Conservation (phyloP, 1,140 invertebrate species). For the Cydia splendana region DNA sequence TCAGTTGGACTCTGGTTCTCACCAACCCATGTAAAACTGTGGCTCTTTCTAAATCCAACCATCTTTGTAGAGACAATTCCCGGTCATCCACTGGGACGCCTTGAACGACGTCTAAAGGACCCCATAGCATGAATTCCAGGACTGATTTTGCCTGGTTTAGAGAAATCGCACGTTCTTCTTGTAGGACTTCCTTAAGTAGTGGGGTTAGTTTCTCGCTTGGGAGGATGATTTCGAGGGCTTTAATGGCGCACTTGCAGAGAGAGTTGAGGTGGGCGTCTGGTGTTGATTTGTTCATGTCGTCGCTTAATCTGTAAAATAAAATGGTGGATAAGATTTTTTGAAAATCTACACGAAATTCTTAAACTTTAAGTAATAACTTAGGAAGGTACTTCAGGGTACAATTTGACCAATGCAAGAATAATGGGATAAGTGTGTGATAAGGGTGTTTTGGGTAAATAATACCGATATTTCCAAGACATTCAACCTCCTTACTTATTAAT, state of each 20-base stretch:
- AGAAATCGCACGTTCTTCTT: slow-evolving; percentile 86
- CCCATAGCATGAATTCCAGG: slow-evolving; percentile 92
- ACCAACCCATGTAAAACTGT: slow-evolving; percentile 89
- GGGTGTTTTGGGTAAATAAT: too few species aligned
- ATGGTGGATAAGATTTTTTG: too few species aligned
- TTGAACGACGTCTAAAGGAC: slow-evolving; percentile 87
- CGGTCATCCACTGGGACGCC: slow-evolving; percentile 84
- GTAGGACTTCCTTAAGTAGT: slow-evolving; percentile 84
- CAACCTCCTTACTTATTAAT: too few species aligned
- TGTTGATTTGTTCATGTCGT: slow-evolving; percentile 79
- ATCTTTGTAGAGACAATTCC: slow-evolving; percentile 87
- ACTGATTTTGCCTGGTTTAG: slow-evolving; percentile 87
- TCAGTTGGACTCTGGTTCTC: slow-evolving; percentile 85
- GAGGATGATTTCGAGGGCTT: slow-evolving; percentile 84
- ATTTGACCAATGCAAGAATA: too few species aligned
- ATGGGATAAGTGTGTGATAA: too few species aligned
- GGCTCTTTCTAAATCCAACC: slow-evolving; percentile 91
- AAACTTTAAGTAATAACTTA: too few species aligned
- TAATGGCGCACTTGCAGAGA: slow-evolving; percentile 88
- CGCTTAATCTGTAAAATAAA: slow-evolving; percentile 78
- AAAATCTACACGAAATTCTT: too few species aligned
- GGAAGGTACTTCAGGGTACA: too few species aligned
- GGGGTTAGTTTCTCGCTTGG: slow-evolving; percentile 83
- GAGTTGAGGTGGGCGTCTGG: slow-evolving; percentile 84
- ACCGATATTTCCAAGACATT: too few species aligned